phyloP scores from a whole-genome alignment of 2,797 vertebrate genomes.

The Apogon hyalosoma region DNA sequence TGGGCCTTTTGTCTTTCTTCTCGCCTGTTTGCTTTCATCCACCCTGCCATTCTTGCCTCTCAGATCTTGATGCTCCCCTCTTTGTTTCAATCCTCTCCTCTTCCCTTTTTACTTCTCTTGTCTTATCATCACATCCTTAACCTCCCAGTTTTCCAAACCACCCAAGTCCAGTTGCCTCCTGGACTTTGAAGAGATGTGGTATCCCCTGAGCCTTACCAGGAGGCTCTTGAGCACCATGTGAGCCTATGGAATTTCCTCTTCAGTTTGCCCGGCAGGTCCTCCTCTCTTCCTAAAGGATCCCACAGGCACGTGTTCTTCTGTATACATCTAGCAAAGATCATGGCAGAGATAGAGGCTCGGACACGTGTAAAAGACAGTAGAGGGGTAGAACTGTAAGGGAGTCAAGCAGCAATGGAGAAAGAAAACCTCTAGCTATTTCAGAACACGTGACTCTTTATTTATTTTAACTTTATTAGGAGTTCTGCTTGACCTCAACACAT shows the following conservation, averaged over 20 bases:
- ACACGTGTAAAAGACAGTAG: conserved; percentile 37
- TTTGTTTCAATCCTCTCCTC: conserved; percentile 21
- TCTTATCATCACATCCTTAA: conserved; percentile 30
- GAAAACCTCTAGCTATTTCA: conserved; percentile 16
- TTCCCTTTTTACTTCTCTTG: background rate
- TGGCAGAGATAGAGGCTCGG: conserved; percentile 29
- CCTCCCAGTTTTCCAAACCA: conserved; percentile 22
- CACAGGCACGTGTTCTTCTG: conserved; percentile 54
- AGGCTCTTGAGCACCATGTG: conserved; percentile 65
- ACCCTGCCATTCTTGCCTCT: conserved; percentile 13
- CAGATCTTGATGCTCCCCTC: conserved; percentile 17
- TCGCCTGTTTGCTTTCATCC: conserved; percentile 52
- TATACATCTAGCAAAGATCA: conserved; percentile 51
- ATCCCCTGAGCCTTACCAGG: conserved; percentile 35
- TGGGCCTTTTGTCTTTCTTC: conserved; percentile 23
- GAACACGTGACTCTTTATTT: conserved; percentile 26
- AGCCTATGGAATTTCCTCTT: conserved; percentile 76
- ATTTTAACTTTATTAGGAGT: conserved; percentile 21
- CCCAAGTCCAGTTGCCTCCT: conserved; percentile 8
- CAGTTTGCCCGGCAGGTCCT: conserved; percentile 39
- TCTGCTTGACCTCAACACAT: conserved; percentile 41
- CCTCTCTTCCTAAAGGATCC: conserved; percentile 41
- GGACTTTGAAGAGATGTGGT: conserved; percentile 31
- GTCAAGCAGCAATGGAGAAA: conserved; percentile 6
- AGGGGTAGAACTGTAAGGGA: background rate